Evolutionary conservation across 1,140 invertebrate genomes (phyloP).

Genomic region (Drosophila biarmipes): DNA sequence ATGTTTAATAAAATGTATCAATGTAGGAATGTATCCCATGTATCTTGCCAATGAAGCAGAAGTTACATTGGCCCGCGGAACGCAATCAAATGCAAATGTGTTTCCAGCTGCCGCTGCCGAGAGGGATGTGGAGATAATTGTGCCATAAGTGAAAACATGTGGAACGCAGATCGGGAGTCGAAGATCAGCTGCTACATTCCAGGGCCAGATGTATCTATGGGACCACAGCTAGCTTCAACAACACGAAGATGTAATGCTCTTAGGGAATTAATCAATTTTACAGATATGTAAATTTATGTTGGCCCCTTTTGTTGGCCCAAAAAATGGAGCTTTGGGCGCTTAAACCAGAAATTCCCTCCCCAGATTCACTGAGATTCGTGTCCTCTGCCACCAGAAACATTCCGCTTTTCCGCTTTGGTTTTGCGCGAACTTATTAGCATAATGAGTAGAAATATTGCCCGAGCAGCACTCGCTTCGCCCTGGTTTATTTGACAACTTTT

Average conservation of each 20-base stretch:
- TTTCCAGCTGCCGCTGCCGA: conserved; percentile 10
- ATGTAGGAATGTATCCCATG: too few relatives aligned
- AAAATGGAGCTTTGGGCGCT: background rate
- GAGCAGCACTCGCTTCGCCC: conserved; percentile 17
- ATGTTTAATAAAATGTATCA: conserved; percentile 51
- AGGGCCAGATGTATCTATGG: conserved; percentile 4
- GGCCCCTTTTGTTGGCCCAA: background rate
- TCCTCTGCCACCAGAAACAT: conserved; percentile 12
- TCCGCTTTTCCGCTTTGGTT: conserved; percentile 9
- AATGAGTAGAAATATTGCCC: conserved; percentile 77
- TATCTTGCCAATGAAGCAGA: background rate
- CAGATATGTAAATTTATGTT: too few relatives aligned
- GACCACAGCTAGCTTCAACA: background rate
- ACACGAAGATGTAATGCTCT: background rate
- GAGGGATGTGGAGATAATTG: conserved; percentile 43
- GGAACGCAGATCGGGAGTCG: conserved; percentile 41
- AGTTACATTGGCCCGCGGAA: background rate
- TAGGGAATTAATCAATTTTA: background rate
- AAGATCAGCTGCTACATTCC: conserved; percentile 23
- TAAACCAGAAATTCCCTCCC: too few relatives aligned
- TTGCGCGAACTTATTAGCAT: conserved; percentile 74
- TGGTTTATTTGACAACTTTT: conserved; percentile 77
- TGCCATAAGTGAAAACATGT: conserved; percentile 68
- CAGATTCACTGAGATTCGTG: conserved; percentile 6
- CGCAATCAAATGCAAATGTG: conserved; percentile 21